Evolutionary conservation across 2,888 invertebrate genomes (phyloP), one percentile per base, ranked within the genome.

Genomic region (Plebejus anna): DNA sequence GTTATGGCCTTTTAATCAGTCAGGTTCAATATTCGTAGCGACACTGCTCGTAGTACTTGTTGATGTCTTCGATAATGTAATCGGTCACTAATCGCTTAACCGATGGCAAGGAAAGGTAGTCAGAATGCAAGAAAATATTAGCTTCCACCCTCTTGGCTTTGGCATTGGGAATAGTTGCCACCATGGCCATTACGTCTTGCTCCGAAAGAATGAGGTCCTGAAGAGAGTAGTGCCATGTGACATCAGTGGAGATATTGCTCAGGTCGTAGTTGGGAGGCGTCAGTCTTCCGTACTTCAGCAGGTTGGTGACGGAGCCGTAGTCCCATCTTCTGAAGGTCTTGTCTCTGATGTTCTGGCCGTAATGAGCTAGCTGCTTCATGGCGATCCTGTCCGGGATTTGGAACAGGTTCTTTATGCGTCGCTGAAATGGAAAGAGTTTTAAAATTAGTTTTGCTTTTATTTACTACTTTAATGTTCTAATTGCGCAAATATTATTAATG

Each of bases 331-430:
- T 80, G 78, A 84, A 84, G 0, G 66, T n/a, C 75, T 75, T 79
- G 38, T 81, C 78, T 66, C 80, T 77, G 13, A 84, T 80, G 59
- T 83, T 83, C 76, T 84, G 84, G 6, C 84, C 84, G 70, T 77
- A 84, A 78, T 84, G 84, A 0, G 82, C 83, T 70, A 82, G 73
- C 78, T 83, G 82, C 22, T 84, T 84, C 5, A 82, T 73, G 3
- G 84, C 78, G 0, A 82, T 81, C 22, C 82, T 82, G 22, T 79
- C 80, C n/a, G 79, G 61, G 2, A 79, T 16, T 36, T 79, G 28
- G 51, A 1, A 13, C 28, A 73, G 51, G 5, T 32, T 0, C 32
- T 55, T 55, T 4, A 73, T 51, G 28, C 73, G 73, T 73, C 36
- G 55, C 73, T 73, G 32, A 9, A 73, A 73, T 47, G 4, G 4